Conservation (phyloP, 2,888 invertebrate species). For the Eucera pruinosa region DNA sequence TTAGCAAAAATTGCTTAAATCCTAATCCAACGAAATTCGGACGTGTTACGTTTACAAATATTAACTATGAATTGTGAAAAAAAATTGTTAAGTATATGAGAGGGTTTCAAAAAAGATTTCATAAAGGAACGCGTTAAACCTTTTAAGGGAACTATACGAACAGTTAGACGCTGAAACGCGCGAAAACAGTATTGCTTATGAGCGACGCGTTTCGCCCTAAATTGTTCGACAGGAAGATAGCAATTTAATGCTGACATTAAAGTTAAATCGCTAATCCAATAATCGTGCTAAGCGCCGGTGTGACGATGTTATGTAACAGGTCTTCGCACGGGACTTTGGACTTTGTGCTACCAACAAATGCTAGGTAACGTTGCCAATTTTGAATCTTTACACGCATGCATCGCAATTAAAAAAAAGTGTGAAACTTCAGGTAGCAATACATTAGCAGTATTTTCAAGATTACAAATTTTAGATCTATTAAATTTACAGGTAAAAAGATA, state of each 20-base stretch:
- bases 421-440: neutral
- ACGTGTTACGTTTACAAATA: neutral
- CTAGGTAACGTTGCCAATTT: constrained; percentile 74
- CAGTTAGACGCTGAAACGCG: constrained; percentile 26
- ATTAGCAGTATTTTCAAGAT: too few species aligned
- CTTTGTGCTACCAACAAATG: constrained; percentile 78
- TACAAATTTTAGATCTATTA: neutral
- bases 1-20: neutral
- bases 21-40: constrained; percentile 1
- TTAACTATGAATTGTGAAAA: neutral
- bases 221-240: constrained; percentile 51
- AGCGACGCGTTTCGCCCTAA: constrained; percentile 42
- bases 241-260: constrained; percentile 62
- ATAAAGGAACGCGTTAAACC: constrained; percentile 6
- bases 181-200: constrained; percentile 40
- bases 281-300: constrained; percentile 76
- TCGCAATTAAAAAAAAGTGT: neutral
- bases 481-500: too few species aligned
- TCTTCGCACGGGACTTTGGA: constrained; percentile 81
- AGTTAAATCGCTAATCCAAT: constrained; percentile 70
- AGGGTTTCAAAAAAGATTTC: constrained; percentile 1
- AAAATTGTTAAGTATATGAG: neutral
- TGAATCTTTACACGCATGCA: constrained; percentile 27
- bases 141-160: constrained; percentile 12
- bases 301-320: constrained; percentile 80